These are phyloP conservation scores for Platalea minor DNA, from an alignment of 2,797 vertebrate genomes.

Conservation along the genomic window DNA sequence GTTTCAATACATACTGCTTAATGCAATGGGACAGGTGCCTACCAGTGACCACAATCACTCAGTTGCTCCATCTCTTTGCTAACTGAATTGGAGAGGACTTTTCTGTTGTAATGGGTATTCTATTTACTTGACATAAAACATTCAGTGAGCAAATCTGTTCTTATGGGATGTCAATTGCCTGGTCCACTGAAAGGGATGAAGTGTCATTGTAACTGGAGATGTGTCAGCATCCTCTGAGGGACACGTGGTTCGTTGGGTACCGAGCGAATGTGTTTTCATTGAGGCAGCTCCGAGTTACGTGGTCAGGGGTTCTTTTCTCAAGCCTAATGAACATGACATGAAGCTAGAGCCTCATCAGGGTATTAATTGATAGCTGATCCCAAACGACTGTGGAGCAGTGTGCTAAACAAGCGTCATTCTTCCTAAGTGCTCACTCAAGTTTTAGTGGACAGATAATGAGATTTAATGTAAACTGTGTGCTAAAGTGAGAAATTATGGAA, in stretches of 20 bases:
- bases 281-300: no score
- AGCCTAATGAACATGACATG: rapidly evolving
- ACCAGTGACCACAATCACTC: rapidly evolving
- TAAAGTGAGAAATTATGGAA: background rate
- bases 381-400: background rate
- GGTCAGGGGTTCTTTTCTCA: background rate
- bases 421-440: background rate
- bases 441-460: background rate
- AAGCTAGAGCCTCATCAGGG: background rate
- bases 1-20: no score
- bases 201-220: background rate
- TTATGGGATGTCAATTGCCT: background rate
- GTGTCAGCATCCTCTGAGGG: background rate
- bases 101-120: background rate
- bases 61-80: background rate
- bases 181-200: background rate
- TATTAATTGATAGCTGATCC: background rate
- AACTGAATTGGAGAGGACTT: background rate
- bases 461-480: background rate
- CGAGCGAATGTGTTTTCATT: background rate
- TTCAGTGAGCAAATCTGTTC: background rate
- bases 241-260: rapidly evolving
- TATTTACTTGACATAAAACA: background rate
- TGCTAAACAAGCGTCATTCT: background rate
- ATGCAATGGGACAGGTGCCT: background rate